Conservation (phyloP, 2,113 vertebrate genomes). For the Gopherus evgoodei region DNA sequence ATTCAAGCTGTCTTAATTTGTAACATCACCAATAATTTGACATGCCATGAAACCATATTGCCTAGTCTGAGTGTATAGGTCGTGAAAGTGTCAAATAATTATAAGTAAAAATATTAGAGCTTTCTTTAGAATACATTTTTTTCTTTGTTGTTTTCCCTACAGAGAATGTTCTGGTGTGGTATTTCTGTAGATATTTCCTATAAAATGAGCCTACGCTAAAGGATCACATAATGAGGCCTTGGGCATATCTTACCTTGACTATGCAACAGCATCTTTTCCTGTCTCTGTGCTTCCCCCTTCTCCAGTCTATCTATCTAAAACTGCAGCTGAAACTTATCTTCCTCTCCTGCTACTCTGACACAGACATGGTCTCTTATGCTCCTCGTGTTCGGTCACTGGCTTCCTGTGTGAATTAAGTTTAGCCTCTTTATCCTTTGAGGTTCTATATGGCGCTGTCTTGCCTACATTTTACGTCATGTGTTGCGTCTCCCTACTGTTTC, state of each 20-base stretch:
- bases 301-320: not conserved
- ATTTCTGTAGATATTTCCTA: not conserved
- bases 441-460: not conserved
- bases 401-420: fast-evolving
- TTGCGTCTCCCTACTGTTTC: not conserved
- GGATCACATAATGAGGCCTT: not conserved
- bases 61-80: not conserved
- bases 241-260: not conserved
- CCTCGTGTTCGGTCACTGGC: not conserved
- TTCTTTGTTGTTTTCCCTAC: not conserved
- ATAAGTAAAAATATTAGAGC: not conserved
- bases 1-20: fast-evolving
- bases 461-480: not conserved
- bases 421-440: not conserved
- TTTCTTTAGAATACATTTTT: not conserved
- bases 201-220: not conserved
- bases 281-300: not conserved
- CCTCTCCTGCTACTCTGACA: not conserved
- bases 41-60: not conserved
- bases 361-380: not conserved
- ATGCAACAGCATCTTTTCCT: not conserved
- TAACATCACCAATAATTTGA: not conserved
- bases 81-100: not conserved
- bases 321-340: not conserved
- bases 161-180: not conserved